A percentile compares a stretch with the other conserved stretches of the same genome.
Evolutionary conservation across 2,888 invertebrate genomes (phyloP).

Genomic region (Acronicta psi): DNA sequence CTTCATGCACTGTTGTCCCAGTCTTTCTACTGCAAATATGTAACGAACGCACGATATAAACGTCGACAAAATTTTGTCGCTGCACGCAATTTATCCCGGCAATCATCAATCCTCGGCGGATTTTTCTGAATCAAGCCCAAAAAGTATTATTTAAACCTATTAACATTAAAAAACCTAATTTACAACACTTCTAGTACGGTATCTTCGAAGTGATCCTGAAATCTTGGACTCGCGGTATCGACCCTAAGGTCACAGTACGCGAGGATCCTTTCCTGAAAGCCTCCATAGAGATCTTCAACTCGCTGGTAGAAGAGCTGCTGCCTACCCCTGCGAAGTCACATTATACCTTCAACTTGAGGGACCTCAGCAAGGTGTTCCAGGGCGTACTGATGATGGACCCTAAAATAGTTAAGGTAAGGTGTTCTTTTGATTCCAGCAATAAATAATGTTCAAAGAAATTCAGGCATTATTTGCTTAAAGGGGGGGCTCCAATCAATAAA

Average conservation of each 20-base stretch:
- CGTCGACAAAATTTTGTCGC: no score
- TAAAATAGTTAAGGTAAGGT: constrained; percentile 87
- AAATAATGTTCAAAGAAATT: no score
- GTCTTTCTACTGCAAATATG: no score
- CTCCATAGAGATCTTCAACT: constrained; percentile 91
- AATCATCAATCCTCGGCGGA: no score
- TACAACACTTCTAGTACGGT: constrained; percentile 67
- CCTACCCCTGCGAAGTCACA: constrained; percentile 97
- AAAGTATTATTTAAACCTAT: no score
- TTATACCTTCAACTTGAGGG: constrained; percentile 96
- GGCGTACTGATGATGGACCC: constrained; percentile 93
- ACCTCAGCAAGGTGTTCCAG: constrained; percentile 95
- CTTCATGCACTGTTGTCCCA: no score
- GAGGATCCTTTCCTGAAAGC: constrained; percentile 89
- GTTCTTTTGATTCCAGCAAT: background rate
- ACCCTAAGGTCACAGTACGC: constrained; percentile 63
- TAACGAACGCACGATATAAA: no score
- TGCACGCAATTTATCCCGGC: no score
- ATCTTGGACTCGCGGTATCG: constrained; percentile 90
- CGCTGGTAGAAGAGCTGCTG: constrained; percentile 91
- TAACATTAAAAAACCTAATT: no score
- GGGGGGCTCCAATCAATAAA: no score
- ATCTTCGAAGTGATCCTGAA: constrained; percentile 92
- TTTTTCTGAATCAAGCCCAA: background rate
- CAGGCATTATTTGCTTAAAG: no score